A percentile compares a stretch with the other conserved stretches of the same genome.
phyloP scores from a whole-genome alignment of 1,140 invertebrate genomes.

The Euura saliciscinereae region DNA sequence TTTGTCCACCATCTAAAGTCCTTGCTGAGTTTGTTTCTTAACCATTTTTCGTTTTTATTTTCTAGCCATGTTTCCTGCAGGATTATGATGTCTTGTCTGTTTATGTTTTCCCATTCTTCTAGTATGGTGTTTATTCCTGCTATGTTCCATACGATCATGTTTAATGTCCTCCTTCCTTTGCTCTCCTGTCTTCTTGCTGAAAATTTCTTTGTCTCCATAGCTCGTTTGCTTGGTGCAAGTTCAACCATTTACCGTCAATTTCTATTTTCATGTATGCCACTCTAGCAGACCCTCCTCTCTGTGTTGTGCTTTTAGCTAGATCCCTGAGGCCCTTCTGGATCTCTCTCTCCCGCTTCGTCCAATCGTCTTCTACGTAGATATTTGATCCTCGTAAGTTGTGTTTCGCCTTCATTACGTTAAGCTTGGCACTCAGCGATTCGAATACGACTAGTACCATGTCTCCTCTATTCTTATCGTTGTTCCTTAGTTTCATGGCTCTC shows the following conservation, averaged over 20 bases:
- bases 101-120: constrained; percentile 11
- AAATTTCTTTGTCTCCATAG: too few species aligned
- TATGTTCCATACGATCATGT: constrained; percentile 20
- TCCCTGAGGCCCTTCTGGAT: neutral
- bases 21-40: neutral
- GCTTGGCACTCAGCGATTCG: too few species aligned
- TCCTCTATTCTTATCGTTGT: too few species aligned
- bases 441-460: too few species aligned
- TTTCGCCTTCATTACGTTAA: constrained; percentile 11
- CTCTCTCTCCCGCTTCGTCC: constrained; percentile 8
- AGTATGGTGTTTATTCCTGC: constrained; percentile 16
- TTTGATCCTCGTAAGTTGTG: neutral
- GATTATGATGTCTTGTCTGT: constrained; percentile 18
- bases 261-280: constrained; percentile 6
- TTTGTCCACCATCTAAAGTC: too few species aligned
- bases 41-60: constrained; percentile 8
- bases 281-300: neutral
- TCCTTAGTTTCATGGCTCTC: too few species aligned
- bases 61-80: constrained; percentile 26
- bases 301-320: neutral
- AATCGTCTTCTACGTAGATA: constrained; percentile 8
- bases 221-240: too few species aligned
- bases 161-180: constrained; percentile 1
- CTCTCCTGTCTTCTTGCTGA: neutral
- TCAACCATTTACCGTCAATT: constrained; percentile 3